Base-by-base conservation (phyloP, 1,140 invertebrate genomes). In the Helicoverpa armigera region DNA sequence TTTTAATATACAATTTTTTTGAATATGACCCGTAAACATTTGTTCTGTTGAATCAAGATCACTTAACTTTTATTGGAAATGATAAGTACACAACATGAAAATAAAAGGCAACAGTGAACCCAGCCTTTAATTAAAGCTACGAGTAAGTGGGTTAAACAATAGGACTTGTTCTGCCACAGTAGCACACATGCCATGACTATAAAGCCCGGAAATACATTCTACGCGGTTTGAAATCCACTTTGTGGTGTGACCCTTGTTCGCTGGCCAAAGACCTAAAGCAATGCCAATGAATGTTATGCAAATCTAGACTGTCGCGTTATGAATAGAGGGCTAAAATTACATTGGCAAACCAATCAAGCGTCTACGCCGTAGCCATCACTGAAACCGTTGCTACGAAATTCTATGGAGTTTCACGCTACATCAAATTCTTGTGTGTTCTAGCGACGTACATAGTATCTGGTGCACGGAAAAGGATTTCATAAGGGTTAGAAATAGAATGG, bases 221-320 rank as follows among this genome's bases (percentile, higher is more conserved):
- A 82, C 80, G 89, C 82, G 88, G 87, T 90, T 87, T 86, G 82
- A 84, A 88, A 90, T 88, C 86, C 84, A 88, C 85, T 90, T 91
- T 89, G 89, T 83, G 87, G 88, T 85, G 65, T 85, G 83, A 87
- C 85, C 83, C 80, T 77, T 82, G 82, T 82, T 80, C 63, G 16
- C 61, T 85, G 81, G 74, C 74, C 84, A 83, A 83, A 85, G 86
- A 78, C 81, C 78, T 85, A 82, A 14, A 61, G 35, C 50, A 43
- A 54, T 29, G 7, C 1, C 50, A 31, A 54, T 29, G 43, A 58
- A 51, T 54, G 51, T 54, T 16, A 53, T 56, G 23, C 51, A 54
- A 77, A 31, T 54, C 67, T 65, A 61, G 29, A 77, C 75, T 31
- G 61, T 77, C 29, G 35, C 7, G 0, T 51, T 31, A 54, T 54